Conservation (phyloP, 2,797 vertebrate genomes). For the Monodelphis domestica region DNA sequence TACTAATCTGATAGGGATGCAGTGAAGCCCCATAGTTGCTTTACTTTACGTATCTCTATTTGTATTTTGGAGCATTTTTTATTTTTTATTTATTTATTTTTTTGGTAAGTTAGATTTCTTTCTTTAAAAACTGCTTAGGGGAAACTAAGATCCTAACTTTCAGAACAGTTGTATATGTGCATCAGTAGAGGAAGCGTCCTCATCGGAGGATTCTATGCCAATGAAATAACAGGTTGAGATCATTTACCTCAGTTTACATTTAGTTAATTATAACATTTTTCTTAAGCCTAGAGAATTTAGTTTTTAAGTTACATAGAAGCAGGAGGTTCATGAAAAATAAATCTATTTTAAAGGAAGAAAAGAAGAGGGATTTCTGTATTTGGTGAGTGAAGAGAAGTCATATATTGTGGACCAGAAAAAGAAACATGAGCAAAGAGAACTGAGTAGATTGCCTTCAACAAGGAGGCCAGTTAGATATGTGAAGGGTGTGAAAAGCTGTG, state of each 20-base stretch:
- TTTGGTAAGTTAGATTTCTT: neutral
- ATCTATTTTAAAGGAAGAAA: constrained; percentile 33
- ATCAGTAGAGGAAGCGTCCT: neutral
- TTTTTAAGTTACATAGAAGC: constrained; percentile 13
- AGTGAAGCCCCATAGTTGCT: neutral
- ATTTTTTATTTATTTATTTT: too few relatives aligned
- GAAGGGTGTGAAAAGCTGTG: neutral
- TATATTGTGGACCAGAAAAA: neutral
- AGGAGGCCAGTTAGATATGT: neutral
- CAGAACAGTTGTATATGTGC: neutral
- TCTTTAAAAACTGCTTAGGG: neutral
- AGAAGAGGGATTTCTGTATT: neutral
- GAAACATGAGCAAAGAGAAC: neutral
- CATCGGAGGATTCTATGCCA: neutral
- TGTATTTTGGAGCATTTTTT: neutral
- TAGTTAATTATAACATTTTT: constrained; percentile 16
- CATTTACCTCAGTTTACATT: constrained; percentile 19
- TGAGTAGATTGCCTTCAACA: neutral
- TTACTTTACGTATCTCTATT: neutral
- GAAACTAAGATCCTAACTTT: neutral
- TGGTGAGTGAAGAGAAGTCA: neutral
- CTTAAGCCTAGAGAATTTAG: neutral
- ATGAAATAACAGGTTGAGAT: neutral
- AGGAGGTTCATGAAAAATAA: neutral
- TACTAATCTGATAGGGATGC: neutral